A percentile compares a stretch with the other conserved stretches of the same genome.
These are phyloP conservation scores for Habropoda laboriosa DNA, from an alignment of 1,140 invertebrate species.

Conservation along the genomic window DNA sequence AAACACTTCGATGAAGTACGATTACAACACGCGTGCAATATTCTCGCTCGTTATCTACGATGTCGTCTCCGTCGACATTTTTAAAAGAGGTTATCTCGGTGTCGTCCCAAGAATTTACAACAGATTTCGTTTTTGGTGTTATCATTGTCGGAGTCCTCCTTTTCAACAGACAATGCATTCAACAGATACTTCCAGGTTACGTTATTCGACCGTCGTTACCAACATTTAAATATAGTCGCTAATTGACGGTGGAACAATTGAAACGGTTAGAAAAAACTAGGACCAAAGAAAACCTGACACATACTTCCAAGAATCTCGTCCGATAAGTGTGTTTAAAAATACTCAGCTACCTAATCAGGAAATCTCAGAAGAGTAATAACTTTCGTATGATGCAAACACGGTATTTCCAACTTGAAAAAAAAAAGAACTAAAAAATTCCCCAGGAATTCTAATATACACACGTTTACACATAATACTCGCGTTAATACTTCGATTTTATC, in stretches of 20 bases:
- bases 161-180: background rate
- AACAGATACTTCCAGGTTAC: background rate
- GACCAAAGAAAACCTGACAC: no score
- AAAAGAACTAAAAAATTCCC: background rate
- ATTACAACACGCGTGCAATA: background rate
- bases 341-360: background rate
- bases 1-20: background rate
- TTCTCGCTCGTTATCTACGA: conserved; percentile 37
- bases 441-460: background rate
- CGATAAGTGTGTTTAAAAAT: no score
- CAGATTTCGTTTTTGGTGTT: conserved; percentile 21
- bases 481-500: background rate
- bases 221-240: background rate
- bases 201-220: background rate
- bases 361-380: background rate
- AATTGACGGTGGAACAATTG: background rate
- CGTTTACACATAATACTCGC: background rate
- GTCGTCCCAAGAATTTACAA: conserved; percentile 42
- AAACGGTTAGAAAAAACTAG: no score
- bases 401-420: background rate
- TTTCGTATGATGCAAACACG: background rate
- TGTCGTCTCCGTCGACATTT: conserved; percentile 23
- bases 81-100: conserved; percentile 40
- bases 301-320: no score
- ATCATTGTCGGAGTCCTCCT: background rate